These are phyloP conservation scores for Neoarius graeffei DNA, from an alignment of 2,113 vertebrate species.

Conservation along the genomic window DNA sequence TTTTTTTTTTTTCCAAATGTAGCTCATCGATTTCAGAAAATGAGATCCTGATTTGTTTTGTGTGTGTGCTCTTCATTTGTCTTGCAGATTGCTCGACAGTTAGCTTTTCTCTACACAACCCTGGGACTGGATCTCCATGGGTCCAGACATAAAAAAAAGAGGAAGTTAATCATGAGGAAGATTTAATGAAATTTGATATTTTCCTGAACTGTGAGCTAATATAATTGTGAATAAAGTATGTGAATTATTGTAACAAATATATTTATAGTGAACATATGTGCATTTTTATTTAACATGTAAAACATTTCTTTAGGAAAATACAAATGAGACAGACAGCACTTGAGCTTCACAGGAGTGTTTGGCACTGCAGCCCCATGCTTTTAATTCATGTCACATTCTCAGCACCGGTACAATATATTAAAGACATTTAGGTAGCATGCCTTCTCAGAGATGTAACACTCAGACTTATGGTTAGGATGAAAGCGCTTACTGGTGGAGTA, in stretches of 20 bases:
- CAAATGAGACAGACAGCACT: not conserved
- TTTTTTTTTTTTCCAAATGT: not conserved
- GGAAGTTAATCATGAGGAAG: slow-evolving; percentile 3
- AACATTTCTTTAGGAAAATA: not conserved
- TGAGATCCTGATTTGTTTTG: not conserved
- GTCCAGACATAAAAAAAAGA: slow-evolving; percentile 40
- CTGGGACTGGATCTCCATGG: slow-evolving; percentile 70
- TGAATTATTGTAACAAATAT: not conserved
- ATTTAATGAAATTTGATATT: not conserved
- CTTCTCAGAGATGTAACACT: slow-evolving; percentile 85
- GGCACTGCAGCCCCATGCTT: not conserved
- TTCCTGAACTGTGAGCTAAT: not conserved
- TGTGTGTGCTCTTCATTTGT: slow-evolving; percentile 10
- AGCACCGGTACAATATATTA: slow-evolving; percentile 79
- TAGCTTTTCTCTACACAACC: slow-evolving; percentile 87
- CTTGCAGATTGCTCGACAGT: slow-evolving; percentile 81
- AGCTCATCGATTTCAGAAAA: not conserved
- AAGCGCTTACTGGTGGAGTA: slow-evolving; percentile 73
- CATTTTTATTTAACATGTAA: not conserved
- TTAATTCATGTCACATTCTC: slow-evolving; percentile 35
- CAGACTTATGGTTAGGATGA: slow-evolving; percentile 67
- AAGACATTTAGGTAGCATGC: slow-evolving; percentile 84
- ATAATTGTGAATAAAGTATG: not conserved
- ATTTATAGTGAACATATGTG: not conserved
- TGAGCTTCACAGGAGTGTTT: not conserved